Conservation (phyloP, 2,888 invertebrate genomes). For the Harpagoxenus sublaevis region DNA sequence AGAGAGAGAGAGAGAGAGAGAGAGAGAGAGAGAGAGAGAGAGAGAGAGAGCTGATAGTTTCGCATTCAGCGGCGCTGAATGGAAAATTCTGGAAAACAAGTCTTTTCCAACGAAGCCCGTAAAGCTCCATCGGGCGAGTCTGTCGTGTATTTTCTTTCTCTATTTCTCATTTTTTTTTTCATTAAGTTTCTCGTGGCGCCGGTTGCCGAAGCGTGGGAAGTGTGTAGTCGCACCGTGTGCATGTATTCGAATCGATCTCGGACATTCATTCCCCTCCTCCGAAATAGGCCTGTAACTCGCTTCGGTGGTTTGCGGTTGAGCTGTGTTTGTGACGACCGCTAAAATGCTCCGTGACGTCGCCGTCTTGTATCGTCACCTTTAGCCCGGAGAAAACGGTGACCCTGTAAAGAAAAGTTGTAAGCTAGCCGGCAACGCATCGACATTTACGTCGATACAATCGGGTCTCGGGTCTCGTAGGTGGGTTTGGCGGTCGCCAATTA, state of each 20-base stretch:
- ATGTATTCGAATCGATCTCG: constrained; percentile 17
- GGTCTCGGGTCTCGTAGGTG: not conserved
- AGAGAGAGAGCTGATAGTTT: constrained; percentile 1
- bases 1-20: constrained; percentile 7
- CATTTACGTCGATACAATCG: constrained; percentile 43
- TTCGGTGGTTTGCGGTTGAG: constrained; percentile 35
- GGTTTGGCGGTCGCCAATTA: not conserved
- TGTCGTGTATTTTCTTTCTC: not conserved
- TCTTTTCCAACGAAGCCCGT: not conserved
- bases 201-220: not conserved
- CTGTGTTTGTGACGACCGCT: constrained; percentile 26
- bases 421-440: constrained; percentile 18
- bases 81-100: constrained; percentile 44
- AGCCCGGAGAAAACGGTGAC: not conserved
- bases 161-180: not conserved
- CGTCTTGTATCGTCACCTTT: constrained; percentile 22
- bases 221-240: not conserved
- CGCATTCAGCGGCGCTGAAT: constrained; percentile 44
- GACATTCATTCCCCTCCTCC: not conserved
- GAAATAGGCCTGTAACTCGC: constrained; percentile 30
- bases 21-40: constrained; percentile 17
- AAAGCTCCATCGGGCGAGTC: constrained; percentile 10
- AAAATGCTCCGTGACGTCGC: constrained; percentile 4
- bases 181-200: not conserved
- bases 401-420: constrained; percentile 31